phyloP scores from a whole-genome alignment of 2,888 invertebrate genomes.

The Conomelus anceps region DNA sequence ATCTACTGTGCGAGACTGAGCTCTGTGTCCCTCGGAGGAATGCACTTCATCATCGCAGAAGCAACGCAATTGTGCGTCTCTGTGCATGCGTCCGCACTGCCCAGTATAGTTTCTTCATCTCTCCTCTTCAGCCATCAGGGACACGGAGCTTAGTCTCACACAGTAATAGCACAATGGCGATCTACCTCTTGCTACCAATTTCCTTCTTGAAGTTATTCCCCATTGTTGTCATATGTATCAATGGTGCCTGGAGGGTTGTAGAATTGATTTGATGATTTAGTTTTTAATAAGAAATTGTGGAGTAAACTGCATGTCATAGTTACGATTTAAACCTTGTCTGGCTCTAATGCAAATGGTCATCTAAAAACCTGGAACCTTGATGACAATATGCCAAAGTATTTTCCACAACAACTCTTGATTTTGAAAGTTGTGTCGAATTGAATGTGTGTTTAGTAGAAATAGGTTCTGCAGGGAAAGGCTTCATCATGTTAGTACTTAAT shows the following conservation, averaged over 20 bases:
- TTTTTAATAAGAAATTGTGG: slow-evolving; percentile 36
- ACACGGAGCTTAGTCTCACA: too few relatives aligned
- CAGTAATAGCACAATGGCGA: too few relatives aligned
- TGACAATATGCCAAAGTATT: slow-evolving; percentile 30
- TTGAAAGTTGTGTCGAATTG: slow-evolving; percentile 36
- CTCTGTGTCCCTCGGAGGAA: too few relatives aligned
- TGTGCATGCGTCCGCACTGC: too few relatives aligned
- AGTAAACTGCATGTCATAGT: slow-evolving; percentile 38
- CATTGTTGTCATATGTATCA: slow-evolving; percentile 29
- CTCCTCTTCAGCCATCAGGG: too few relatives aligned
- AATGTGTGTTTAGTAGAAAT: slow-evolving; percentile 33
- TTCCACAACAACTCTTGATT: slow-evolving; percentile 35
- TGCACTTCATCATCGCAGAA: too few relatives aligned
- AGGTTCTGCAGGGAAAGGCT: slow-evolving; percentile 31
- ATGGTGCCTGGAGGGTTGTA: slow-evolving; percentile 34
- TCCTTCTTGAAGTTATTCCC: slow-evolving; percentile 17
- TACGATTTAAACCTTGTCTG: slow-evolving; percentile 34
- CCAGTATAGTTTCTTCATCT: too few relatives aligned
- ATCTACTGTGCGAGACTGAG: too few relatives aligned
- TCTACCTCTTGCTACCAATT: slow-evolving; percentile 10
- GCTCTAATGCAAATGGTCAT: slow-evolving; percentile 33
- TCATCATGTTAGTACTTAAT: slow-evolving; percentile 29
- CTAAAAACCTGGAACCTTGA: slow-evolving; percentile 31
- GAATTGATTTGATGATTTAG: slow-evolving; percentile 30
- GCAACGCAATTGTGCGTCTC: too few relatives aligned